Conservation (phyloP, 2,797 vertebrate genomes). For the Danio kyathit region DNA sequence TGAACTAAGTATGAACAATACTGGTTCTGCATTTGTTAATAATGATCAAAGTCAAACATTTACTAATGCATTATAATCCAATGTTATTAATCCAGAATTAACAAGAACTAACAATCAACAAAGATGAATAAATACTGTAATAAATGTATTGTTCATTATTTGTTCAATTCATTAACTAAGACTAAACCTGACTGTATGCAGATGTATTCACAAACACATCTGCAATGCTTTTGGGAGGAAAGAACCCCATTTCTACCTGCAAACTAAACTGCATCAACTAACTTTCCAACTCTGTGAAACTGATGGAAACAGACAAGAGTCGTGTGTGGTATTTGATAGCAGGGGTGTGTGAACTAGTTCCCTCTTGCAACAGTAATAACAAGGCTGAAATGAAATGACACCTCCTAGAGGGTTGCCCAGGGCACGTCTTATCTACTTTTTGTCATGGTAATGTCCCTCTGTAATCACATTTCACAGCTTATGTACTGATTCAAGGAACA, state of each 20-base stretch:
- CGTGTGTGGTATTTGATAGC: conserved; percentile 2
- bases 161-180: no score
- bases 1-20: no score
- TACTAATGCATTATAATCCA: no score
- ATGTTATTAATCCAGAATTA: no score
- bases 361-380: conserved; percentile 44
- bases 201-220: background rate
- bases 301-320: background rate
- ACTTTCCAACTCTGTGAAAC: background rate
- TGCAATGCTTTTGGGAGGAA: background rate
- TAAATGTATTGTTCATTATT: no score
- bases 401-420: conserved; percentile 39
- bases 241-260: background rate
- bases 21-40: no score
- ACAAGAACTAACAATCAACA: no score
- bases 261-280: background rate
- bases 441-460: conserved; percentile 52
- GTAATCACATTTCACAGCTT: conserved; percentile 58
- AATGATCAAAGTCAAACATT: no score
- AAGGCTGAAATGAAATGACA: conserved; percentile 47
- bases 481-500: conserved; percentile 36
- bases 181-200: background rate
- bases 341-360: conserved; percentile 39
- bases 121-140: no score
- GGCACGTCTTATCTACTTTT: conserved; percentile 51